phyloP scores from a whole-genome alignment of 2,113 vertebrate genomes.

The Sebastes fasciatus region DNA sequence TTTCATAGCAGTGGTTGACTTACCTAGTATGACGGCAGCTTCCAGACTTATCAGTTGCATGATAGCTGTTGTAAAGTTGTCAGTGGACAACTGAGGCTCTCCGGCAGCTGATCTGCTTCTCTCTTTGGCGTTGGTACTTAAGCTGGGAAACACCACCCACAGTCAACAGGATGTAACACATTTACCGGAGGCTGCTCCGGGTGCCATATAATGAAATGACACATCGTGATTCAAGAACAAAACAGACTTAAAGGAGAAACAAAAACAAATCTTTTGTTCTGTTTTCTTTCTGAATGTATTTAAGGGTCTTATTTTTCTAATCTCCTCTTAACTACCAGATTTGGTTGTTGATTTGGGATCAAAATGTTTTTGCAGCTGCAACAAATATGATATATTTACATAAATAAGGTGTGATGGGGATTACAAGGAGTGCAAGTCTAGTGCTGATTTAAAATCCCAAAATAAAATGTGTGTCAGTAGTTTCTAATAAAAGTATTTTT shows the following conservation, averaged over 20 bases:
- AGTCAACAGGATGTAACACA: conserved; percentile 51
- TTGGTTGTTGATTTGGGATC: neutral
- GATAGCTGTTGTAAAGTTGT: conserved; percentile 37
- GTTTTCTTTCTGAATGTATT: neutral
- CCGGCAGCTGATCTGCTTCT: conserved; percentile 38
- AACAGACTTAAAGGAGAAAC: neutral
- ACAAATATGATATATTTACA: neutral
- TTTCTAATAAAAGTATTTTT: no score
- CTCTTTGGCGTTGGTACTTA: conserved; percentile 3
- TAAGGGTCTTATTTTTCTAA: neutral
- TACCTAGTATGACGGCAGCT: conserved; percentile 64
- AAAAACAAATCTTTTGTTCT: neutral
- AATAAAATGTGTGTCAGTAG: neutral
- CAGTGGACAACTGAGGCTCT: conserved; percentile 31
- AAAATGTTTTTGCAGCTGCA: neutral
- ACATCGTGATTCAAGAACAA: neutral
- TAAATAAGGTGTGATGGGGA: neutral
- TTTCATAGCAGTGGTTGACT: conserved; percentile 34
- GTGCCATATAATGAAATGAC: conserved; percentile 11
- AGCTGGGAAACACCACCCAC: conserved; percentile 52
- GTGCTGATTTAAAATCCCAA: neutral
- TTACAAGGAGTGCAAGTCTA: neutral
- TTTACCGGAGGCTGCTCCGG: conserved; percentile 36
- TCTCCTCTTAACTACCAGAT: neutral
- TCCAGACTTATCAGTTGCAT: conserved; percentile 52